Evolutionary conservation across 2,797 vertebrate genomes (phyloP).

Genomic region (Sarcoramphus papa): DNA sequence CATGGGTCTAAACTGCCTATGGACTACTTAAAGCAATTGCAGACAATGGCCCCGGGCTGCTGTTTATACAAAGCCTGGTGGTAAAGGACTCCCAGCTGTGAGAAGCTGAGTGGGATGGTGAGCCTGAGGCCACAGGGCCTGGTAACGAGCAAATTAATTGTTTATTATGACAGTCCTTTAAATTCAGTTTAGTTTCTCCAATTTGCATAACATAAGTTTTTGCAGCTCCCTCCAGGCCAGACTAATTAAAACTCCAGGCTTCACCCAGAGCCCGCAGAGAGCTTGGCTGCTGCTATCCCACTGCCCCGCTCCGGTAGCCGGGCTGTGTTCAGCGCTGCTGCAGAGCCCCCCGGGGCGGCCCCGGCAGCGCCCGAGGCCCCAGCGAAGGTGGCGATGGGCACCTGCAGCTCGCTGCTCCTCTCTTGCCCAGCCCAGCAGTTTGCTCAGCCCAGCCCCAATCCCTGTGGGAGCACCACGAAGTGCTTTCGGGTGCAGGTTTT

Average conservation of each 20-base stretch:
- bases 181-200: background rate
- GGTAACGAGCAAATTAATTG: background rate
- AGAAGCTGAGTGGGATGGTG: background rate
- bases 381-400: background rate
- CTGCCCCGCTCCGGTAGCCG: fast-evolving
- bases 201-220: background rate
- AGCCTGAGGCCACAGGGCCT: background rate
- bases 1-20: fast-evolving
- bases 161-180: background rate
- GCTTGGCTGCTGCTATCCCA: background rate
- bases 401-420: too few species aligned
- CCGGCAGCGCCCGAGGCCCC: fast-evolving
- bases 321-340: background rate
- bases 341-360: background rate
- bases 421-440: background rate
- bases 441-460: background rate
- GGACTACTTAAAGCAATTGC: too few species aligned
- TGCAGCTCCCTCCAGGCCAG: background rate
- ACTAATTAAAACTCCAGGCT: background rate
- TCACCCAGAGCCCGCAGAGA: background rate
- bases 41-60: fast-evolving
- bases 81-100: background rate
- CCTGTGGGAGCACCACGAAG: background rate
- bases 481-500: background rate
- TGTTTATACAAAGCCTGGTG: fast-evolving